Percentiles rank a stretch among this genome's conserved stretches.
These are phyloP conservation scores for Thryonomys swinderianus DNA, from an alignment of 2,113 vertebrate genomes.

Conservation along the genomic window DNA sequence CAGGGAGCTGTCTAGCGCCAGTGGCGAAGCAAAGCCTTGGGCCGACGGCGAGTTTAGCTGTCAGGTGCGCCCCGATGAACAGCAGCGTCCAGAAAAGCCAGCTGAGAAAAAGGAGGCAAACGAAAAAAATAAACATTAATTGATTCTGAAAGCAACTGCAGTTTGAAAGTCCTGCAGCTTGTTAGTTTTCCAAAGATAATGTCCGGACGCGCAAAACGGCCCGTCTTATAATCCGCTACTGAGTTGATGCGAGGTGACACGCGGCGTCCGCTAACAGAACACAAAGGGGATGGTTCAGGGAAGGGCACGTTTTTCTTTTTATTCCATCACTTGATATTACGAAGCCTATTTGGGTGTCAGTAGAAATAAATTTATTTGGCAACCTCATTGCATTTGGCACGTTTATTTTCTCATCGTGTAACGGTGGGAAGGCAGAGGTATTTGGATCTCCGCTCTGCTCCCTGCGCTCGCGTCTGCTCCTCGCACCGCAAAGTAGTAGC, in stretches of 20 bases:
- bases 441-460: neutral
- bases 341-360: neutral
- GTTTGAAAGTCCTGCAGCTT: neutral
- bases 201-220: neutral
- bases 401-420: neutral
- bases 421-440: neutral
- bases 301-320: neutral
- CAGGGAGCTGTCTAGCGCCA: neutral
- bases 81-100: neutral
- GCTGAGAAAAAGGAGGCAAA: neutral
- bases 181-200: neutral
- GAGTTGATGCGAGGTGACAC: neutral
- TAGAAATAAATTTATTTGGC: conserved; percentile 20
- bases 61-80: neutral
- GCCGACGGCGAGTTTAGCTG: neutral
- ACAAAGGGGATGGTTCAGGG: neutral
- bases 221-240: neutral
- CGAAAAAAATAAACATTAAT: neutral
- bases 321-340: neutral
- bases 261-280: neutral
- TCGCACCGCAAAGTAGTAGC: neutral
- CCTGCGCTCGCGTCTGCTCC: neutral
- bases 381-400: neutral
- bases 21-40: neutral
- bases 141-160: neutral